Base-by-base conservation (phyloP, 1,140 invertebrate genomes). In the Saccostrea glomerata region DNA sequence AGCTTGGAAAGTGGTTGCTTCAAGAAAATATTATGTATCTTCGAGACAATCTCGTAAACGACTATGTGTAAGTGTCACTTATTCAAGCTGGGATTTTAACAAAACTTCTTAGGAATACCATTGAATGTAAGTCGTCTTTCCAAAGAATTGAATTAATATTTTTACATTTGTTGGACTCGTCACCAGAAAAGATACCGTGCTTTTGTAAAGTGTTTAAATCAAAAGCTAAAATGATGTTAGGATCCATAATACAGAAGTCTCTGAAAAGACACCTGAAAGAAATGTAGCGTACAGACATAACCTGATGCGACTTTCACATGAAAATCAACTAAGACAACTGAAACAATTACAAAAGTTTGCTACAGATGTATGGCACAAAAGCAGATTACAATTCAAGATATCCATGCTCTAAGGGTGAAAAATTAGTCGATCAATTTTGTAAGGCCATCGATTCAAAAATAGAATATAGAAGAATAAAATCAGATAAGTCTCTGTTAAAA, bases 401-500 rank as follows among this genome's bases (percentile, higher is more conserved):
- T 63, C 1, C n/a, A 17, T 63, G 58, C 58, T n/a, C 15, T 3
- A n/a, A 63, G 5, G 58, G 17, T 6, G 5, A 63, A 20, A n/a
- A 63, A 20, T n/a, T 63, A 63, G 58, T 17, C 17, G 58, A 63
- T 63, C 58, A 63, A n/a, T 63, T 63, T 63, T 20, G 17, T 20
- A 63, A n/a, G 58, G 58, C 58, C 58, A 63, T 63, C n/a, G 58
- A 63, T 63, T 63, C 58, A 63, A 17, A 63, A 63, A 63, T n/a
- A 63, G 58, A 63, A 63, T 63, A n/a, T n/a, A 63, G n/a, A 20
- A 17, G 58, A 20, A 63, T 63, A 63, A 63, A 63, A 20, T 63
- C 58, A 63, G 58, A 63, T n/a, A 63, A 63, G 17, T 17, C 17
- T 6, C 7, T 63, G 58, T 63, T 63, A 63, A 2, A 63, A 63